Conservation (phyloP, 1,140 invertebrate genomes). For the Polyergus mexicanus region DNA sequence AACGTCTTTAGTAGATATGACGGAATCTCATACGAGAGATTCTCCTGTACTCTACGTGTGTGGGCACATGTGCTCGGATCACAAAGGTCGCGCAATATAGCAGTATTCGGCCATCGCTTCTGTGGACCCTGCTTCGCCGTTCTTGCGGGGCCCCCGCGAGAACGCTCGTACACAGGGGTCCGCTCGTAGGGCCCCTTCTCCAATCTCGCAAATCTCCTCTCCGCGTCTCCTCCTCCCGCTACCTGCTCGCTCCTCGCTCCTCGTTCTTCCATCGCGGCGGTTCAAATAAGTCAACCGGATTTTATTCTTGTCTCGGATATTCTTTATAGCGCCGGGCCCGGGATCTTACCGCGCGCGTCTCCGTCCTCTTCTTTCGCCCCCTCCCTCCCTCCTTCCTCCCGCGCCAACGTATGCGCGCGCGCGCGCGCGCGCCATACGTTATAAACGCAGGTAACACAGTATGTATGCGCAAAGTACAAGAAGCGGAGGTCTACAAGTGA, state of each 20-base stretch:
- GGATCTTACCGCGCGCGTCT: slow-evolving; percentile 55
- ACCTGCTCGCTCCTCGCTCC: not conserved
- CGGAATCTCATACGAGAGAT: slow-evolving; percentile 11
- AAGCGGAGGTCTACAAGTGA: slow-evolving; percentile 77
- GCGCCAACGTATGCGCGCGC: slow-evolving; percentile 21
- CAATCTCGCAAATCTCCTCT: slow-evolving; percentile 58
- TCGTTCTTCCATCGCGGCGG: slow-evolving; percentile 70
- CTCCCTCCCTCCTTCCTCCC: not conserved
- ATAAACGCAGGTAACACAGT: slow-evolving; percentile 70
- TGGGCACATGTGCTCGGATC: slow-evolving; percentile 79
- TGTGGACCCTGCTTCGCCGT: slow-evolving; percentile 35
- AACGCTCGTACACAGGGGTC: slow-evolving; percentile 34
- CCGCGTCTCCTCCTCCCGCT: slow-evolving; percentile 11
- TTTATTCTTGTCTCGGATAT: slow-evolving; percentile 83
- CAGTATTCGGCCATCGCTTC: slow-evolving; percentile 78
- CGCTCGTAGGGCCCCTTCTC: slow-evolving; percentile 10
- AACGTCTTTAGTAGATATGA: slow-evolving; percentile 36
- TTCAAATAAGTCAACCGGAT: slow-evolving; percentile 84
- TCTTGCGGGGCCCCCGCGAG: slow-evolving; percentile 48
- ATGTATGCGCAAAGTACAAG: slow-evolving; percentile 77
- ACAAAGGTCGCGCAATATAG: slow-evolving; percentile 82
- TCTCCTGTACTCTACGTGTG: slow-evolving; percentile 69
- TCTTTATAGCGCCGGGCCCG: slow-evolving; percentile 79
- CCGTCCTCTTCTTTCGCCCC: not conserved
- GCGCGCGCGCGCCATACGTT: slow-evolving; percentile 70